A percentile compares a stretch with the other conserved stretches of the same genome.
phyloP scores from a whole-genome alignment of 2,888 invertebrate genomes.

The Lycophotia porphyrea region DNA sequence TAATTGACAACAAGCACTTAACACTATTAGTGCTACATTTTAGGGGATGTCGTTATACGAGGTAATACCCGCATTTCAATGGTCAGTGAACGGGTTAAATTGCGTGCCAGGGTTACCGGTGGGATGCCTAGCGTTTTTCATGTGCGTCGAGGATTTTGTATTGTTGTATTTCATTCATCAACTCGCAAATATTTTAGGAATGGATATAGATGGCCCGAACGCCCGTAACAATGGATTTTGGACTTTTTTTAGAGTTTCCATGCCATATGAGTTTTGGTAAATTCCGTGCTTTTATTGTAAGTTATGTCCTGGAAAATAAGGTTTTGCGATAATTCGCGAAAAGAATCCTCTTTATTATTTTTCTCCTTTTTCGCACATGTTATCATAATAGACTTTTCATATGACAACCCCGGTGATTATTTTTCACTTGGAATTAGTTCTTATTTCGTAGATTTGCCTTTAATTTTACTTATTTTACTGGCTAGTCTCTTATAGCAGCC shows the following conservation, averaged over 20 bases:
- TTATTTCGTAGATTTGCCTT: background rate
- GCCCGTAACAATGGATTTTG: background rate
- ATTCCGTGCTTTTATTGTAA: background rate
- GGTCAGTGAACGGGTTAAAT: slow-evolving; percentile 52
- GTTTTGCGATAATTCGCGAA: background rate
- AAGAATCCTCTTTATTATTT: background rate
- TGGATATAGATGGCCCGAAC: background rate
- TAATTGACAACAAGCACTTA: slow-evolving; percentile 36
- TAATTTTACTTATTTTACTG: background rate
- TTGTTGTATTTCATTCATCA: background rate
- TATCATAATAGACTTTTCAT: background rate
- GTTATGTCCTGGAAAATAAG: background rate
- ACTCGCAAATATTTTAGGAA: slow-evolving; percentile 10
- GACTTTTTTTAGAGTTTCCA: background rate
- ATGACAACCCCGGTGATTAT: background rate
- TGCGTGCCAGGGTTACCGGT: slow-evolving; percentile 42
- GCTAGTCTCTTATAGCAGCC: background rate
- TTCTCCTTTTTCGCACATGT: background rate
- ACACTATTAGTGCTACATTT: slow-evolving; percentile 43
- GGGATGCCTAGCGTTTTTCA: background rate
- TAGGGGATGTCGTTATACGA: slow-evolving; percentile 30
- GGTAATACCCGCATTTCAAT: slow-evolving; percentile 51
- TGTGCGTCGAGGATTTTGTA: background rate
- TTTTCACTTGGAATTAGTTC: background rate
- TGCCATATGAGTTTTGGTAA: background rate